Percentiles rank a stretch among this genome's conserved stretches.
Conservation (phyloP, 2,113 vertebrate genomes). For the Oncorhynchus mykiss region DNA sequence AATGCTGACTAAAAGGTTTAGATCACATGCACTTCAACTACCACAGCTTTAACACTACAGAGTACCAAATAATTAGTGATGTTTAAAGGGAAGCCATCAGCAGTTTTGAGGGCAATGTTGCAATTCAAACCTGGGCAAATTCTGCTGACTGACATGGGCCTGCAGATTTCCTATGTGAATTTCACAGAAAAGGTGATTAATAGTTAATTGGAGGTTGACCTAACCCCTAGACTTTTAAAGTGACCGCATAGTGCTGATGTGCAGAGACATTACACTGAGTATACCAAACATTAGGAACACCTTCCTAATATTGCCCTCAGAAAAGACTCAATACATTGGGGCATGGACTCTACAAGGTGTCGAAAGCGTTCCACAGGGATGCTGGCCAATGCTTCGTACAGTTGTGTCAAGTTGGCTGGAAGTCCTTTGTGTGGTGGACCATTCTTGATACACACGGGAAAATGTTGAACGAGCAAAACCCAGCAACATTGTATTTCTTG, state of each 20-base stretch:
- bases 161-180: slow-evolving; percentile 2
- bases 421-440: too few species aligned
- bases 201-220: slow-evolving; percentile 47
- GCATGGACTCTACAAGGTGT: too few species aligned
- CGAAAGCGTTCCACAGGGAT: too few species aligned
- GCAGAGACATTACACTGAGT: too few species aligned
- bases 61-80: slow-evolving; percentile 56
- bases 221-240: slow-evolving; percentile 34
- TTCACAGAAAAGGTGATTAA: slow-evolving; percentile 25
- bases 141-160: slow-evolving; percentile 51
- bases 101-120: slow-evolving; percentile 60
- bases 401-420: too few species aligned
- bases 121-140: slow-evolving; percentile 35
- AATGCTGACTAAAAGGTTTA: background rate
- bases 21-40: slow-evolving; percentile 7
- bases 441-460: too few species aligned
- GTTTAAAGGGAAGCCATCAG: slow-evolving; percentile 65
- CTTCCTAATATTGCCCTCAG: too few species aligned
- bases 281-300: too few species aligned
- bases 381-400: too few species aligned
- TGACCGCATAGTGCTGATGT: background rate
- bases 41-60: background rate
- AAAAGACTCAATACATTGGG: too few species aligned
- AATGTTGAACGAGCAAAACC: too few species aligned
- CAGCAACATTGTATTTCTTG: too few species aligned